Evolutionary conservation across 2,113 vertebrate species (phyloP).

Genomic region (Bungarus multicinctus): DNA sequence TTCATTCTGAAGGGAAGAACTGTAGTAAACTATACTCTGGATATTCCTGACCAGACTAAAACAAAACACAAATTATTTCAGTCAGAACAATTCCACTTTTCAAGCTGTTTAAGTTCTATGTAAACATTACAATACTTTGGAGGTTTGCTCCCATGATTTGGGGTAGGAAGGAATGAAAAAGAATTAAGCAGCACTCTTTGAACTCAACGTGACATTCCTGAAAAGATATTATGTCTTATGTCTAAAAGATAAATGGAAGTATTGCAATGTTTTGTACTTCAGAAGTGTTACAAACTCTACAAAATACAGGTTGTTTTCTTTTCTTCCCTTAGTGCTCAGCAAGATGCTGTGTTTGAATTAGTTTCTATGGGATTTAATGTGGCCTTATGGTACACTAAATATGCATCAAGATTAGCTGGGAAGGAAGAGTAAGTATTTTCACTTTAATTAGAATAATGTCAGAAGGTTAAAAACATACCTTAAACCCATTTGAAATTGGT

Average conservation of each 20-base stretch:
- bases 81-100: conserved; percentile 5
- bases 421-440: conserved; percentile 90
- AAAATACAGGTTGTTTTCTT: background rate
- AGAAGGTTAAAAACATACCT: background rate
- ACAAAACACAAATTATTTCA: background rate
- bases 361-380: conserved; percentile 95
- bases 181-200: background rate
- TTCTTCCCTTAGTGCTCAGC: conserved; percentile 81
- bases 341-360: conserved; percentile 94
- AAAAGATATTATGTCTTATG: background rate
- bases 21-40: background rate
- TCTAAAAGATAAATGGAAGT: background rate
- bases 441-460: conserved; percentile 16
- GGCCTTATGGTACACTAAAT: conserved; percentile 95
- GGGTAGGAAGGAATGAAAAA: background rate
- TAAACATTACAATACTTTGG: background rate
- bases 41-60: background rate
- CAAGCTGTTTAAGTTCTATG: background rate
- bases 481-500: background rate
- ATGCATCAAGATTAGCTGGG: conserved; percentile 90
- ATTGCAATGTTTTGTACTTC: background rate
- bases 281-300: background rate
- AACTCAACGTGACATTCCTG: background rate
- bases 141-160: background rate
- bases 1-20: background rate